These are phyloP conservation scores for Andinoacara biseriatus DNA, from an alignment of 2,113 vertebrate genomes.

Conservation along the genomic window DNA sequence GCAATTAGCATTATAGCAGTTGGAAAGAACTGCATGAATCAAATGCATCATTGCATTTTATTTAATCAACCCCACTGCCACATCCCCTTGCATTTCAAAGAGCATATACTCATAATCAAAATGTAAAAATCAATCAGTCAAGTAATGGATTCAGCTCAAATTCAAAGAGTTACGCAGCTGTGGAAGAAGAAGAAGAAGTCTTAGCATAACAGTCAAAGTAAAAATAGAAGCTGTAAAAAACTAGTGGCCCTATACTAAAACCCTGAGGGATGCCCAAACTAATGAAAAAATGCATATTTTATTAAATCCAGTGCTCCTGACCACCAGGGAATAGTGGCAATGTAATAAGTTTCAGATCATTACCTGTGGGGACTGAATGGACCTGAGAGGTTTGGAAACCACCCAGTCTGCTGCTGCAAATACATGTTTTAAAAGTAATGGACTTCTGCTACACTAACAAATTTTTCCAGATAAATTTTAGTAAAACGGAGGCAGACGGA, in stretches of 20 bases:
- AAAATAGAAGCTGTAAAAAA: not conserved
- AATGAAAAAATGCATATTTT: not conserved
- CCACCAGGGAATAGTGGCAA: not conserved
- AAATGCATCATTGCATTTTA: not conserved
- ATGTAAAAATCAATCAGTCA: not conserved
- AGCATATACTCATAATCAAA: not conserved
- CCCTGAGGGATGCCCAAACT: constrained; percentile 23
- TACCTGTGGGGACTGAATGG: not conserved
- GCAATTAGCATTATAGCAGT: not conserved
- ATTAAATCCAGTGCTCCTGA: not conserved
- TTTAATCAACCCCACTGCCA: not conserved
- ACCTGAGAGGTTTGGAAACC: not conserved
- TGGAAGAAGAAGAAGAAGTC: not conserved
- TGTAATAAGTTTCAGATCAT: constrained; percentile 12
- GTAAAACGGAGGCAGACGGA: not conserved
- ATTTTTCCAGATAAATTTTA: not conserved
- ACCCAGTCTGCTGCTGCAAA: not conserved
- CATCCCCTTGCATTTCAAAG: not conserved
- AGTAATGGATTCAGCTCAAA: not conserved
- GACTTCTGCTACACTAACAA: not conserved
- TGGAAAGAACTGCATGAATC: not conserved
- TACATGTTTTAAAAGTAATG: not conserved
- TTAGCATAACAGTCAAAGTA: not conserved
- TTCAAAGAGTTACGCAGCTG: not conserved
- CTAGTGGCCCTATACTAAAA: not conserved